Evolutionary conservation across 2,888 invertebrate species (phyloP).

Genomic region (Cenopis cana): DNA sequence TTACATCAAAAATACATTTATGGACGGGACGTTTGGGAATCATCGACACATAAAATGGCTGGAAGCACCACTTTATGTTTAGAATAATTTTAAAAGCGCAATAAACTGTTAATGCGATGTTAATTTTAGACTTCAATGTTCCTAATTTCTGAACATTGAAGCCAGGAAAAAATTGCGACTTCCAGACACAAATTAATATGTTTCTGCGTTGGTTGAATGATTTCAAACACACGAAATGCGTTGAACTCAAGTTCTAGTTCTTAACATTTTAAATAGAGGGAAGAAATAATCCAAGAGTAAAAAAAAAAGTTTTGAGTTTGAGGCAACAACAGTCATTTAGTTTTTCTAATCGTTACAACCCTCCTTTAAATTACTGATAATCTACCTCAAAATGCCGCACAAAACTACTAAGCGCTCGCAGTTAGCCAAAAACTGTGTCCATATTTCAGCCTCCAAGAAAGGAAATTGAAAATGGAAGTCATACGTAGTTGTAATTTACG

Average conservation of each 20-base stretch:
- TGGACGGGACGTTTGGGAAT: slow-evolving; percentile 19
- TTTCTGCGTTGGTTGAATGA: too few relatives aligned
- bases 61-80: slow-evolving; percentile 20
- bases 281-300: too few relatives aligned
- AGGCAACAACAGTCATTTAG: too few relatives aligned
- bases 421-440: slow-evolving; percentile 4
- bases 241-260: too few relatives aligned
- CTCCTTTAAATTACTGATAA: background rate
- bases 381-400: background rate
- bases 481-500: slow-evolving; percentile 24
- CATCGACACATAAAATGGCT: slow-evolving; percentile 20
- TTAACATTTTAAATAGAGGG: too few relatives aligned
- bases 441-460: slow-evolving; percentile 10
- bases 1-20: slow-evolving; percentile 37
- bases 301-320: too few relatives aligned
- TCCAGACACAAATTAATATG: too few relatives aligned
- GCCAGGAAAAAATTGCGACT: too few relatives aligned
- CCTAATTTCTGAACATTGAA: background rate
- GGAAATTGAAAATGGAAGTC: slow-evolving; percentile 22
- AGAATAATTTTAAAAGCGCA: slow-evolving; percentile 18
- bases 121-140: background rate
- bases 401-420: slow-evolving; percentile 1
- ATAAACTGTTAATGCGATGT: slow-evolving; percentile 8
- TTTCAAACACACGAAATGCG: too few relatives aligned
- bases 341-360: background rate